Evolutionary conservation across 2,113 vertebrate species (phyloP).

Genomic region (Zootoca vivipara): DNA sequence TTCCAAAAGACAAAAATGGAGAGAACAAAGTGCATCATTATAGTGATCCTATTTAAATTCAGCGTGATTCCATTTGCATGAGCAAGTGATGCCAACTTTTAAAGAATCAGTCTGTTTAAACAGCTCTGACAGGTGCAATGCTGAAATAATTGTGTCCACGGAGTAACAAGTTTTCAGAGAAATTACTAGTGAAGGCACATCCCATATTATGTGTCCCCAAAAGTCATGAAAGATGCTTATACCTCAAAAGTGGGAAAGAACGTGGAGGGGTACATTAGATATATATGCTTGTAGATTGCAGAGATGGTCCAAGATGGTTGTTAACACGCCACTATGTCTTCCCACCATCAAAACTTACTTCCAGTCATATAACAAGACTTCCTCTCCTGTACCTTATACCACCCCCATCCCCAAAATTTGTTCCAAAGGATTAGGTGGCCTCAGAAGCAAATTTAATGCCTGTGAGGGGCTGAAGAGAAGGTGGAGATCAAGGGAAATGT

Average conservation of each 20-base stretch:
- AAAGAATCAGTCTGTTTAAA: constrained; percentile 11
- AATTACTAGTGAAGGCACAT: not conserved
- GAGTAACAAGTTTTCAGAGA: not conserved
- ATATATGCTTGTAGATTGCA: not conserved
- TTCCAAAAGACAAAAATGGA: not conserved
- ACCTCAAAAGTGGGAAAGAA: not conserved
- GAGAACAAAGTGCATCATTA: constrained; percentile 19
- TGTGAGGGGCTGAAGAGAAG: no score
- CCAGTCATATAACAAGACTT: no score
- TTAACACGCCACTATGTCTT: not conserved
- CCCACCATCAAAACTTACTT: no score
- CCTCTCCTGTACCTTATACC: no score
- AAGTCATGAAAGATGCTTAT: not conserved
- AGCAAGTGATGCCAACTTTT: constrained; percentile 1
- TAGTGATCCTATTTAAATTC: constrained; percentile 9
- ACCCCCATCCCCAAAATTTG: no score
- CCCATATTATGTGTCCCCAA: not conserved
- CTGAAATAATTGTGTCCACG: not conserved
- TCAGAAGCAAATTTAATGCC: no score
- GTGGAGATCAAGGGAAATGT: no score
- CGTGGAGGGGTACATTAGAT: no score
- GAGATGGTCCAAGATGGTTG: not conserved
- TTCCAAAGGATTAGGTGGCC: no score
- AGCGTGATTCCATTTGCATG: constrained; percentile 24
- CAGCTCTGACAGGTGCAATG: not conserved